Evolutionary conservation across 2,888 invertebrate species (phyloP), one percentile per base, ranked within the genome.

Genomic region (Chaetoderma sp.): DNA sequence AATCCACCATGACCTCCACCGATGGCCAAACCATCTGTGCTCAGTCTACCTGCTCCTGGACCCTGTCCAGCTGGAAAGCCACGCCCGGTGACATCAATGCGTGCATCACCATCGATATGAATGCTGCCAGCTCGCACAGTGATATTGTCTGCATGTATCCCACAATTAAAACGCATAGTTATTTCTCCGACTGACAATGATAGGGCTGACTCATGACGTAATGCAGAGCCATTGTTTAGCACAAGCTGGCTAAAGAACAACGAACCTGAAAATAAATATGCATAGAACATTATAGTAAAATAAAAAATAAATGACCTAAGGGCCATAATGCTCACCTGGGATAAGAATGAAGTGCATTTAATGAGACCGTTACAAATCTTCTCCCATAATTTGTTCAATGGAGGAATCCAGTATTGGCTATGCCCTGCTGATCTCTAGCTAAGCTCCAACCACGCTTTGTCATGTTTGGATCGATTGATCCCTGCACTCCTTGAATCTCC

Each of bases 1-100:
- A 65, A 78, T 6, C 78, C 78, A 18, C 78, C 79, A 70, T 78
- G 75, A 5, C 77, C 73, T 10, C 64, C 78, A 32, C 79, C 79
- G 5, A 66, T 52, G 5, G 74, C 78, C 50, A 60, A 36, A 2
- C 58, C 61, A 39, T 57, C 28, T 25, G 39, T 47, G 36, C 69
- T 60, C 13, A 67, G 42, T 2, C 63, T 62, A 23, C 71, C 71
- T 28, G 63, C 36, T 10, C 67, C 65, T 21, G 42, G 28, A 18
- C 65, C 65, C 2, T 21, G 25, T 18, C 60, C 63, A 61, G 16
- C 33, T 1, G 16, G 50, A 21, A 39, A 16, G n/a, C 67, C 70
- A 55, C 66, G 60, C 60, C 67, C 68, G 58, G 64, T 66, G 3
- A 63, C 62, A 59, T 72, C 70, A 13, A 77, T 63, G 8, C 60